Evolutionary conservation across 2,797 vertebrate genomes (phyloP).

Genomic region (Vireo griseus): DNA sequence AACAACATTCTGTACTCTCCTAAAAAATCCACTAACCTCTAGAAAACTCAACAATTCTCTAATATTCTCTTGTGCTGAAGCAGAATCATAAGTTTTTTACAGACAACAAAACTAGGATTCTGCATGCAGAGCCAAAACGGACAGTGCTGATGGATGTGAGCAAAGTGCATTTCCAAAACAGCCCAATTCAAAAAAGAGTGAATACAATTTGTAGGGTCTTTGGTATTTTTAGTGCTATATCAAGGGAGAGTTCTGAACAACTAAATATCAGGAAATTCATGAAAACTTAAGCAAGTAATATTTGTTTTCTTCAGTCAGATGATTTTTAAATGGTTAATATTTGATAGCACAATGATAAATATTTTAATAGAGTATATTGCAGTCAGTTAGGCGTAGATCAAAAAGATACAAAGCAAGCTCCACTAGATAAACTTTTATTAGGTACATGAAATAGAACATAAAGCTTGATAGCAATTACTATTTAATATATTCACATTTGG

Average conservation of each 20-base stretch:
- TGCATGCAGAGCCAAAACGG: not conserved
- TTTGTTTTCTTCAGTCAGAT: slow-evolving; percentile 70
- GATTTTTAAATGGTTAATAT: slow-evolving; percentile 74
- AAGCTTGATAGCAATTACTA: slow-evolving; percentile 74
- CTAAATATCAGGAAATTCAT: slow-evolving; percentile 54
- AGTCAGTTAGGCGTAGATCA: slow-evolving; percentile 68
- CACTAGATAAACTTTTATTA: slow-evolving; percentile 75
- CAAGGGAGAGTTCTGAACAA: not conserved
- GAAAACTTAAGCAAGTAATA: slow-evolving; percentile 68
- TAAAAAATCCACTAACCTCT: not conserved
- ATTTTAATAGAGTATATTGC: slow-evolving; percentile 75
- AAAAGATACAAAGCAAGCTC: slow-evolving; percentile 68
- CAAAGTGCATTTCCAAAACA: not conserved
- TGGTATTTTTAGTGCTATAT: not conserved
- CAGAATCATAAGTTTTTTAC: not conserved
- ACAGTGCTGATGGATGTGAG: not conserved
- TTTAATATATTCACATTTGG: slow-evolving; percentile 72
- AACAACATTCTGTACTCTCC: not conserved
- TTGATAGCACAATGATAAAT: slow-evolving; percentile 76
- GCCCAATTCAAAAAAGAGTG: not conserved
- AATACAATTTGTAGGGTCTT: not conserved
- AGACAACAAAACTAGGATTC: not conserved
- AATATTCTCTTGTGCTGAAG: not conserved
- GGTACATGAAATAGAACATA: slow-evolving; percentile 74
- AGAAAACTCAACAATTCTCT: not conserved